phyloP scores from a whole-genome alignment of 1,140 invertebrate genomes.

The Hermetia illucens region DNA sequence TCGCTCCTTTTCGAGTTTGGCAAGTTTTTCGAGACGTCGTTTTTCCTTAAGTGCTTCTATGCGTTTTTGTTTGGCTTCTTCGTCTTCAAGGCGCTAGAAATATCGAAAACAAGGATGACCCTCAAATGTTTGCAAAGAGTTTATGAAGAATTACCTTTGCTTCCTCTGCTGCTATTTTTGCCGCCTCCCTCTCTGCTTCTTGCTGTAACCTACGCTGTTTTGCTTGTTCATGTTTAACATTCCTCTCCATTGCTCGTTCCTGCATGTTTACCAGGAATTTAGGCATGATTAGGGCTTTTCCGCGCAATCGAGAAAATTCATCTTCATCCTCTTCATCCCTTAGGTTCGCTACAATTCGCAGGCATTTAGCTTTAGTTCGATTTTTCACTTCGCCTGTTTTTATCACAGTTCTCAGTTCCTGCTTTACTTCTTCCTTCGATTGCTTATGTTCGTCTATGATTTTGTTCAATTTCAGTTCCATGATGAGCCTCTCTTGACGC shows the following conservation, averaged over 20 bases:
- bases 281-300: conserved; percentile 39
- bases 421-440: conserved; percentile 38
- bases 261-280: conserved; percentile 49
- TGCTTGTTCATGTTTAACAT: conserved; percentile 43
- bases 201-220: conserved; percentile 40
- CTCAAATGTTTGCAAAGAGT: conserved; percentile 17
- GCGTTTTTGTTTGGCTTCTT: conserved; percentile 41
- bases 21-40: conserved; percentile 40
- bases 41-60: conserved; percentile 42
- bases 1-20: conserved; percentile 36
- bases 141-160: conserved; percentile 21
- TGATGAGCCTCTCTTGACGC: conserved; percentile 44
- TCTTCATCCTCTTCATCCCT: conserved; percentile 24
- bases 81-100: conserved; percentile 32
- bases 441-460: conserved; percentile 40
- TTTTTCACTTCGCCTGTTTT: conserved; percentile 37
- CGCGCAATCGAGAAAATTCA: conserved; percentile 27
- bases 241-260: conserved; percentile 40
- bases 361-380: conserved; percentile 38
- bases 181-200: conserved; percentile 40
- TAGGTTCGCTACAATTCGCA: conserved; percentile 35
- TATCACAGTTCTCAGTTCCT: conserved; percentile 40
- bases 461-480: conserved; percentile 45
- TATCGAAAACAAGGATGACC: background rate
- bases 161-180: conserved; percentile 35